Evolutionary conservation across 2,888 invertebrate species (phyloP).

Genomic region (Platycheirus rosarum): DNA sequence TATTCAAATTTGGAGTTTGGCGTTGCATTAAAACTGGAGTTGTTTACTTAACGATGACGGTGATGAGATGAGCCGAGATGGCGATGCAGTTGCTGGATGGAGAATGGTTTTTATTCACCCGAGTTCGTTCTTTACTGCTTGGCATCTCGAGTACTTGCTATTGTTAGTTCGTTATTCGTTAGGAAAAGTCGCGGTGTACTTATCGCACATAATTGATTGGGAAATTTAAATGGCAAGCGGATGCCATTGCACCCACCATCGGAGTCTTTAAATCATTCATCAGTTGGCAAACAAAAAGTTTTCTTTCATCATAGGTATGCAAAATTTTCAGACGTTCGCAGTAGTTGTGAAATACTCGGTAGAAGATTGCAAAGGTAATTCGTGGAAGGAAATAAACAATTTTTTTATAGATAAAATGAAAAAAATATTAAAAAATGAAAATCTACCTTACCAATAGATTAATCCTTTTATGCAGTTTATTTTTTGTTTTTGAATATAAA

Average conservation of each 20-base stretch:
- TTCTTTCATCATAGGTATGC: background rate
- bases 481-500: too few relatives aligned
- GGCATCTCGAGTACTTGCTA: conserved; percentile 36
- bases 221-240: conserved; percentile 54
- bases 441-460: too few relatives aligned
- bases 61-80: conserved; percentile 32
- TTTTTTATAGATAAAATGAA: too few relatives aligned
- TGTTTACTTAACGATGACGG: conserved; percentile 60
- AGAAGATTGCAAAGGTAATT: too few relatives aligned
- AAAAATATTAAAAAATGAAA: too few relatives aligned
- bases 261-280: conserved; percentile 6
- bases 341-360: too few relatives aligned
- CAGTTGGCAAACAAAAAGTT: background rate
- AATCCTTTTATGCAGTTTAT: too few relatives aligned
- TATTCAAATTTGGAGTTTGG: conserved; percentile 70
- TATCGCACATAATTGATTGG: conserved; percentile 67
- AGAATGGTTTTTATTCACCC: conserved; percentile 12
- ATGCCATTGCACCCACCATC: conserved; percentile 25
- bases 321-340: too few relatives aligned
- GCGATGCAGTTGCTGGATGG: background rate
- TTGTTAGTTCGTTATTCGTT: conserved; percentile 46
- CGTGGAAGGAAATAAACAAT: too few relatives aligned
- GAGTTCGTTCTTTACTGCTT: too few relatives aligned
- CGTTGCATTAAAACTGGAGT: conserved; percentile 67
- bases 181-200: conserved; percentile 49